Base-by-base conservation (phyloP, 1,140 invertebrate genomes). In the Tetranychus cinnabarinus region DNA sequence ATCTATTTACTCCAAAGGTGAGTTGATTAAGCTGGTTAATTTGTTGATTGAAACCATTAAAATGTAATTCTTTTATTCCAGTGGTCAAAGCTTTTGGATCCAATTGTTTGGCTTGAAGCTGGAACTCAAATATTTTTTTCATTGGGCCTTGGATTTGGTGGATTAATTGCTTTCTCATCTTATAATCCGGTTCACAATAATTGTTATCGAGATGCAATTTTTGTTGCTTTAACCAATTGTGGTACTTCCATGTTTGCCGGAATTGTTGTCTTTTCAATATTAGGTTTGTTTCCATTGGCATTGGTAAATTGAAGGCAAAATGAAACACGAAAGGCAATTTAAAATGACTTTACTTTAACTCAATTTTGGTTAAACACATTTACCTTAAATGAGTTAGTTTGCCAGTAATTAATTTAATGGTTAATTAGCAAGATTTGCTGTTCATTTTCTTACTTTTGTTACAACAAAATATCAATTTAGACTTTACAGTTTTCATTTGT, bases 241-340 rank as follows among this genome's bases (percentile, higher is more conserved):
- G 82, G 83, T 31, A 92, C 89, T 0, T 91, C 86, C 70, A 81
- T 95, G 62, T 89, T 88, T 74, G 85, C 87, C 15, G 90, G 89
- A 0, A 86, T 93, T 67, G 88, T 92, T 3, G 87, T 95, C 33
- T 95, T 95, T 74, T 86, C 88, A 0, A 88, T 90, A 58, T 75
- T 96, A 12, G 92, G 92, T 56, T 47, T 15, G 46, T 23, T 23
- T 23, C 23, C 23, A 23, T 23, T 23, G 23, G 23, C 23, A 23
- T 23, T 23, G 23, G 23, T 23, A 23, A 23, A 23, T 23, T 23
- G 23, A 23, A 23, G 0, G 23, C 23, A 23, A 23, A 23, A 23
- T 23, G 23, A 23, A 23, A 23, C 23, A 23, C 23, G 23, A 23
- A 23, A 23, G 23, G 23, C 23, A 23, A 23, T 23, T 23, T 23